Evolutionary conservation across 2,888 invertebrate species (phyloP).

Genomic region (Pristionchus mayeri): DNA sequence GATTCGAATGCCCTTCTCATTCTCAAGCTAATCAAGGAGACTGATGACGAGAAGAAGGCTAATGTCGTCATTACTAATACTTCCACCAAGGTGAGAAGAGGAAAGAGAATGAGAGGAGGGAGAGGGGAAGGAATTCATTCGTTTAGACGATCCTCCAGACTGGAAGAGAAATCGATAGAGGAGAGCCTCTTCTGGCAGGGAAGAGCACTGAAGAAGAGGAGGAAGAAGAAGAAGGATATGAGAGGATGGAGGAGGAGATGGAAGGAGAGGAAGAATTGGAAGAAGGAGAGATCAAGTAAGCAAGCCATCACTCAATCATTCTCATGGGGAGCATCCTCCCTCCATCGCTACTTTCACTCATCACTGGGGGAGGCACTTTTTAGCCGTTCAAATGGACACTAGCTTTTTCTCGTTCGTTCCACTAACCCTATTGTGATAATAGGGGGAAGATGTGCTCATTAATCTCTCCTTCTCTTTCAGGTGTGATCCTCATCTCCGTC

Average conservation of each 20-base stretch:
- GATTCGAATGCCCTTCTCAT: conserved; percentile 70
- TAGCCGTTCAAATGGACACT: conserved; percentile 20
- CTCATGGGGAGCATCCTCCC: not conserved
- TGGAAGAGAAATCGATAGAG: conserved; percentile 57
- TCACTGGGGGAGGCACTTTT: conserved; percentile 38
- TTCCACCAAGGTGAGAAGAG: conserved; percentile 61
- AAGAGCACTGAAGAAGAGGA: conserved; percentile 58
- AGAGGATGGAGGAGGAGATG: conserved; percentile 52
- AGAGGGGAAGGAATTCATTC: conserved; percentile 49
- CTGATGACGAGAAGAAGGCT: conserved; percentile 59
- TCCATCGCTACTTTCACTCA: conserved; percentile 11
- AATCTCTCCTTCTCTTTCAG: not conserved
- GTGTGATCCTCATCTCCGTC: not conserved
- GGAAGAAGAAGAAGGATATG: conserved; percentile 56
- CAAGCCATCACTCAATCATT: not conserved
- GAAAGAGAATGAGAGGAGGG: not conserved
- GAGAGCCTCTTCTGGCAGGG: conserved; percentile 60
- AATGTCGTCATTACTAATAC: conserved; percentile 65
- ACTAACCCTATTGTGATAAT: conserved; percentile 40
- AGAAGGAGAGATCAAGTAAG: conserved; percentile 49
- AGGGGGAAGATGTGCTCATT: not conserved
- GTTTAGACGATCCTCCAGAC: conserved; percentile 70
- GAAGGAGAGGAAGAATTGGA: conserved; percentile 50
- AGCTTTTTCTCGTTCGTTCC: conserved; percentile 40
- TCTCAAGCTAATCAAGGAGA: conserved; percentile 69